A percentile compares a stretch with the other conserved stretches of the same genome.
These are phyloP conservation scores for Tenualosa thibaudeaui DNA, from an alignment of 2,797 vertebrate species.

Conservation along the genomic window DNA sequence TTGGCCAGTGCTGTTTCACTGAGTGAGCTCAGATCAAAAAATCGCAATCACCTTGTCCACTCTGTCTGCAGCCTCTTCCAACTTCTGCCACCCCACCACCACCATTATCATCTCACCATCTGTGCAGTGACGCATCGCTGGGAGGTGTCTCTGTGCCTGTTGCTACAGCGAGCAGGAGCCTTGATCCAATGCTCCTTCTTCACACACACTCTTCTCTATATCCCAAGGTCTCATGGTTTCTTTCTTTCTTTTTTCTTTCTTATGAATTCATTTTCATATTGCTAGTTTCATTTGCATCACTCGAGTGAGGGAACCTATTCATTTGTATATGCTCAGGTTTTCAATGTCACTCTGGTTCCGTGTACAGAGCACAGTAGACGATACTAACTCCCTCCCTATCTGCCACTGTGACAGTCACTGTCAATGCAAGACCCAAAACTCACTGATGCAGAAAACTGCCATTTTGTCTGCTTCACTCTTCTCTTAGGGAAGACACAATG, in stretches of 20 bases:
- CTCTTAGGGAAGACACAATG: background rate
- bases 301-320: background rate
- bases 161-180: background rate
- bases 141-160: background rate
- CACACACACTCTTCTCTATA: background rate
- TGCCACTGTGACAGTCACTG: background rate
- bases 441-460: background rate
- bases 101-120: background rate
- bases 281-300: background rate
- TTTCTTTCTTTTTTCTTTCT: background rate
- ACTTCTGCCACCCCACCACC: background rate
- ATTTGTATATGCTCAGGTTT: background rate
- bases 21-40: background rate
- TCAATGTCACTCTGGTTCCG: background rate
- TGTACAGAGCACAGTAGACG: background rate
- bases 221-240: background rate
- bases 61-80: background rate
- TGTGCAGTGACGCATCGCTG: slow-evolving; percentile 9
- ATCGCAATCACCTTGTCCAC: background rate
- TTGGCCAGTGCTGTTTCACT: background rate
- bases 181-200: background rate
- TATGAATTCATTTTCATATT: too few species aligned
- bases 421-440: too few species aligned
- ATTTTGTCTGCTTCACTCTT: background rate
- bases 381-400: background rate